Evolutionary conservation across 1,140 invertebrate species (phyloP).

Genomic region (Listronotus oregonensis): DNA sequence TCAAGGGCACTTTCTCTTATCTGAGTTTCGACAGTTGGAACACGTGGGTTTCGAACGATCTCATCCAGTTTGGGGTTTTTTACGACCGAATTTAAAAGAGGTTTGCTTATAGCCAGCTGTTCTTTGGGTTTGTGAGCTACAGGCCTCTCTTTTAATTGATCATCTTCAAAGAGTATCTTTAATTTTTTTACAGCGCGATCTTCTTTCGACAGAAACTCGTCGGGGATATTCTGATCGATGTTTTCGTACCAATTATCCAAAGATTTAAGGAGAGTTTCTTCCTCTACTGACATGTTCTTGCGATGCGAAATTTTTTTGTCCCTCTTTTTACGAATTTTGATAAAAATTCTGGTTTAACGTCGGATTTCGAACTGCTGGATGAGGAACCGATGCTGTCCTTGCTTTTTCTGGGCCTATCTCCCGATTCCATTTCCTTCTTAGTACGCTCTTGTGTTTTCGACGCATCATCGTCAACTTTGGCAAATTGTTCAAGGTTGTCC

Average conservation of each 20-base stretch:
- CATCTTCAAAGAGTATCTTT: slow-evolving; percentile 47
- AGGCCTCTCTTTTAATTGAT: slow-evolving; percentile 38
- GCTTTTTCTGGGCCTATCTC: slow-evolving; percentile 7
- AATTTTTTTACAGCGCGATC: slow-evolving; percentile 46
- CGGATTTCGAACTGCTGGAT: slow-evolving; percentile 23
- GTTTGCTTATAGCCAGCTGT: slow-evolving; percentile 49
- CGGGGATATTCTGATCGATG: slow-evolving; percentile 46
- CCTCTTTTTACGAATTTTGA: slow-evolving; percentile 33
- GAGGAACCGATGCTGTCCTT: not conserved
- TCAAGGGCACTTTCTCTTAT: slow-evolving; percentile 31
- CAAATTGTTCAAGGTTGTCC: slow-evolving; percentile 11
- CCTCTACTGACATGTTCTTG: slow-evolving; percentile 45
- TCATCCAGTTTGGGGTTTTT: slow-evolving; percentile 45
- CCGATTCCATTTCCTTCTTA: not conserved
- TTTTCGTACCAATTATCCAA: slow-evolving; percentile 42
- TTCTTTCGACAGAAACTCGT: slow-evolving; percentile 44
- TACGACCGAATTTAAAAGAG: slow-evolving; percentile 48
- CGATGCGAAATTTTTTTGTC: slow-evolving; percentile 27
- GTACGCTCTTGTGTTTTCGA: not conserved
- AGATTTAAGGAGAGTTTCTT: slow-evolving; percentile 42
- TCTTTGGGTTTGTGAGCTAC: slow-evolving; percentile 46
- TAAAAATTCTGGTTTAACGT: slow-evolving; percentile 18
- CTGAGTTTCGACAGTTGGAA: slow-evolving; percentile 28
- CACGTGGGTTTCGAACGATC: slow-evolving; percentile 40
- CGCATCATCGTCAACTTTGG: not conserved